phyloP scores from a whole-genome alignment of 1,140 invertebrate species.

The Drosophila willistoni region DNA sequence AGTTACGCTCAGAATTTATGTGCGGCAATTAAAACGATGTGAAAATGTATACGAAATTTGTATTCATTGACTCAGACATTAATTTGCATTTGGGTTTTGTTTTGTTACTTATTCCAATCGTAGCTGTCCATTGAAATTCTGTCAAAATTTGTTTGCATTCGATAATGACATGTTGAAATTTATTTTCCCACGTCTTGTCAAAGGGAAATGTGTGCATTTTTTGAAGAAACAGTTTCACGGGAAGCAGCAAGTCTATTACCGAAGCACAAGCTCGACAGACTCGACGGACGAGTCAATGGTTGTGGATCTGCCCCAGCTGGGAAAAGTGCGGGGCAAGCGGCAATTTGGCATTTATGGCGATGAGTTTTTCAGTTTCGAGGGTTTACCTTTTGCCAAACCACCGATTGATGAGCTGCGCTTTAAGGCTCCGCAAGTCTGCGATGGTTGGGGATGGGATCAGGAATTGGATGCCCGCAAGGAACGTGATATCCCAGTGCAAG shows the following conservation, averaged over 20 bases:
- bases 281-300: background rate
- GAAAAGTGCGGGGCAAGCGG: slow-evolving; percentile 56
- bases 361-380: slow-evolving; percentile 82
- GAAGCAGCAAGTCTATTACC: slow-evolving; percentile 48
- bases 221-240: slow-evolving; percentile 51
- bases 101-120: background rate
- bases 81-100: background rate
- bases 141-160: slow-evolving; percentile 17
- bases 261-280: background rate
- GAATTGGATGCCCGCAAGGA: slow-evolving; percentile 82
- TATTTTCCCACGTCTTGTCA: slow-evolving; percentile 18
- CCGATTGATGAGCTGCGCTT: slow-evolving; percentile 87
- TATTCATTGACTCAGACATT: background rate
- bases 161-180: slow-evolving; percentile 67
- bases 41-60: slow-evolving; percentile 1
- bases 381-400: slow-evolving; percentile 88
- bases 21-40: background rate
- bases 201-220: slow-evolving; percentile 22
- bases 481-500: slow-evolving; percentile 41
- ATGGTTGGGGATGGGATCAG: slow-evolving; percentile 84
- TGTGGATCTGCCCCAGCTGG: slow-evolving; percentile 53
- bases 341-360: slow-evolving; percentile 51
- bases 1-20: background rate
- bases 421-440: slow-evolving; percentile 84
- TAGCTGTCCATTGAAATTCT: slow-evolving; percentile 1